Conservation (phyloP, 2,113 vertebrate genomes). For the Callospermophilus lateralis region DNA sequence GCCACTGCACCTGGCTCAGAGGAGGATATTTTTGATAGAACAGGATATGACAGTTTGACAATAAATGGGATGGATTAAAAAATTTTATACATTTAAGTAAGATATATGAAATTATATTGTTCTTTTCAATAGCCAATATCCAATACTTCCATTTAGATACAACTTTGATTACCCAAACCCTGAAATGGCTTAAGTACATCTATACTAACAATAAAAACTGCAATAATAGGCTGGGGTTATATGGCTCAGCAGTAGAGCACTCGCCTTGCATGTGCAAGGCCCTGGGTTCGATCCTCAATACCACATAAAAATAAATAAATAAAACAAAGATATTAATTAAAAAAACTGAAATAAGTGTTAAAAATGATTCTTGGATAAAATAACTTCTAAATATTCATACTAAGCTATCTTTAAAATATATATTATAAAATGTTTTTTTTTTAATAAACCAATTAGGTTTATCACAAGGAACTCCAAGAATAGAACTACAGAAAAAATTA, state of each 20-base stretch:
- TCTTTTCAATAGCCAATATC: background rate
- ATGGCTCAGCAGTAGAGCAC: too few relatives aligned
- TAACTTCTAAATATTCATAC: background rate
- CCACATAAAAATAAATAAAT: too few relatives aligned
- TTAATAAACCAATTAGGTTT: too few relatives aligned
- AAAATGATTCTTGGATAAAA: background rate
- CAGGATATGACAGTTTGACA: background rate
- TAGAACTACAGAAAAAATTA: background rate
- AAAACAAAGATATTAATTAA: background rate
- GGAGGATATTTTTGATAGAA: background rate
- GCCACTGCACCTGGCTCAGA: background rate
- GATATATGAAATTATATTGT: background rate
- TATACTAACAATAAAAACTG: background rate
- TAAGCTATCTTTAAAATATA: background rate
- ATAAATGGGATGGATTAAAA: too few relatives aligned
- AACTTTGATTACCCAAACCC: background rate
- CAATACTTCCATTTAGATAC: background rate
- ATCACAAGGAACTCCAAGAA: background rate
- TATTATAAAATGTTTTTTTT: background rate
- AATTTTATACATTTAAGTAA: background rate
- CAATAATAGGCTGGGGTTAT: background rate
- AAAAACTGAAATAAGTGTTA: background rate
- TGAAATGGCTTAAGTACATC: background rate
- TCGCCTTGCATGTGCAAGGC: too few relatives aligned
- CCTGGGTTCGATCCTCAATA: too few relatives aligned